These are phyloP conservation scores for Rutilus rutilus DNA, from an alignment of 2,113 vertebrate species.

Conservation along the genomic window DNA sequence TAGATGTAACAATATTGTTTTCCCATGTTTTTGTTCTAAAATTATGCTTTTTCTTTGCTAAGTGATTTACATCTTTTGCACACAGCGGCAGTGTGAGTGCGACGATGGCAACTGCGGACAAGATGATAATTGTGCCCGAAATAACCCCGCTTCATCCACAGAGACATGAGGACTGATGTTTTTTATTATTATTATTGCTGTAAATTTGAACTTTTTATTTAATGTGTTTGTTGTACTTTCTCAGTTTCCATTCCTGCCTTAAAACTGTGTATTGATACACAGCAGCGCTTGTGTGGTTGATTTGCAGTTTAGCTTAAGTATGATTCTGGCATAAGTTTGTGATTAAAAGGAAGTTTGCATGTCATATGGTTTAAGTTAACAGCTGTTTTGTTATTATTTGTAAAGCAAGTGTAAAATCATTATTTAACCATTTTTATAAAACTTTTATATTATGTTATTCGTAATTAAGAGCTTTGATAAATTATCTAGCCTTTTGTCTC, in stretches of 20 bases:
- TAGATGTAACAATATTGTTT: background rate
- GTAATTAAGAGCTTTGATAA: background rate
- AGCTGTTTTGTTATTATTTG: background rate
- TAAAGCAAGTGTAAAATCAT: background rate
- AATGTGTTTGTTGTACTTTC: background rate
- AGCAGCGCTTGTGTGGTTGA: background rate
- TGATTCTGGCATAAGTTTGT: background rate
- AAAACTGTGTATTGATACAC: background rate
- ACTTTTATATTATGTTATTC: background rate
- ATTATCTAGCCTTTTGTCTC: background rate
- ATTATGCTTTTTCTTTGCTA: background rate
- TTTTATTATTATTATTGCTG: background rate
- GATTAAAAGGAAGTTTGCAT: background rate
- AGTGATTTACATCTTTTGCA: background rate
- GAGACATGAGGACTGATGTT: background rate
- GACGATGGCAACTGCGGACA: conserved; percentile 39
- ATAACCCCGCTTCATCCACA: conserved; percentile 5
- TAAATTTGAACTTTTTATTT: conserved; percentile 9
- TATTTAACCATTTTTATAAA: background rate
- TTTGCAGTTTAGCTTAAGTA: background rate
- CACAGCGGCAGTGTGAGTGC: conserved; percentile 43
- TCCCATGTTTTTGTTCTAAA: background rate
- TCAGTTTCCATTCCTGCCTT: conserved; percentile 15
- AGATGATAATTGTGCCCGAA: conserved; percentile 35
- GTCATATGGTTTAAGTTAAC: background rate